phyloP scores from a whole-genome alignment of 2,888 invertebrate genomes.

The Orthosia gracilis region DNA sequence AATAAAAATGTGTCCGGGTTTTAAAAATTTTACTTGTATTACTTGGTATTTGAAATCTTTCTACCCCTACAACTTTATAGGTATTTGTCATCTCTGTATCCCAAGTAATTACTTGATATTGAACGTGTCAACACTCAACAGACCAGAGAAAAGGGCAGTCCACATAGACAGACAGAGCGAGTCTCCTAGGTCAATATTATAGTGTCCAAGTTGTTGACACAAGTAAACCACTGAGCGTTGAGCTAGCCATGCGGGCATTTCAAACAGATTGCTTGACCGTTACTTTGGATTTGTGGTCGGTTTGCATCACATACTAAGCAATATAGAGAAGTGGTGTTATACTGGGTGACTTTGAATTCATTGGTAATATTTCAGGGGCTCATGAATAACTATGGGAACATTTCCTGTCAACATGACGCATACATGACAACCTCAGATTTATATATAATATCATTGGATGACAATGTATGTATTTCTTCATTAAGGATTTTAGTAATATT shows the following conservation, averaged over 20 bases:
- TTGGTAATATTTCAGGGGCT: neutral
- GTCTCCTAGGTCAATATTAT: conserved; percentile 29
- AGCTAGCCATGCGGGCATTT: conserved; percentile 36
- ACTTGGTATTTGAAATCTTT: neutral
- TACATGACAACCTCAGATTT: no score
- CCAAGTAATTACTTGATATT: conserved; percentile 8
- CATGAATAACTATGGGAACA: no score
- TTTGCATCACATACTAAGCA: neutral
- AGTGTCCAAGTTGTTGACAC: conserved; percentile 31
- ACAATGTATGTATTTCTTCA: no score
- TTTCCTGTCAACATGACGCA: no score
- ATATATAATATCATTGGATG: no score
- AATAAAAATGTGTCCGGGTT: no score
- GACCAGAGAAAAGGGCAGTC: neutral
- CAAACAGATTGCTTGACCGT: conserved; percentile 27
- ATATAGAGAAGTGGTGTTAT: neutral
- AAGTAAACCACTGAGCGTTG: conserved; percentile 10
- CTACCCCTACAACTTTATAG: no score
- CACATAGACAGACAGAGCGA: neutral
- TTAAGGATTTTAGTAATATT: no score
- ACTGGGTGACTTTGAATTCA: neutral
- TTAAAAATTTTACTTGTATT: neutral
- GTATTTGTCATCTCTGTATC: neutral
- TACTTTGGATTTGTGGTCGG: neutral
- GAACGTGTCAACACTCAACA: conserved; percentile 17